Percentiles rank a stretch among this genome's conserved stretches.
phyloP scores from a whole-genome alignment of 2,113 vertebrate species.

The Scomber colias region DNA sequence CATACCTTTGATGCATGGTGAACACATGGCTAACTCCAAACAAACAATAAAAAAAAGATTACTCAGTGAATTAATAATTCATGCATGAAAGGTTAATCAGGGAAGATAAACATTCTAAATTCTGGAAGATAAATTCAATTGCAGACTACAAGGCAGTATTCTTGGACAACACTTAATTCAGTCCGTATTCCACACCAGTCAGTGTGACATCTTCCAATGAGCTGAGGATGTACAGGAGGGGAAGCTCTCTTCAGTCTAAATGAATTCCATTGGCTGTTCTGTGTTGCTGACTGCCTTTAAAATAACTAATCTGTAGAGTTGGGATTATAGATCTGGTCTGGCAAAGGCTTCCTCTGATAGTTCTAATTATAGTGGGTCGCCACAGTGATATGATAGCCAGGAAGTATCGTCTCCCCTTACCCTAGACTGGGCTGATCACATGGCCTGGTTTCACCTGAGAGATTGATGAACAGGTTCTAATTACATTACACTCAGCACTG shows the following conservation, averaged over 20 bases:
- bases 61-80: no score
- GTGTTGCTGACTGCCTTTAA: slow-evolving; percentile 33
- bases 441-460: slow-evolving; percentile 61
- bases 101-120: no score
- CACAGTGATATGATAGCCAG: slow-evolving; percentile 68
- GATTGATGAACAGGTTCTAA: slow-evolving; percentile 54
- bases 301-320: slow-evolving; percentile 53
- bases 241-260: neutral
- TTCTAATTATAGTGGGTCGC: slow-evolving; percentile 75
- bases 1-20: no score
- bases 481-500: slow-evolving; percentile 50
- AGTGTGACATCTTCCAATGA: no score
- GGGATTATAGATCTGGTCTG: slow-evolving; percentile 66
- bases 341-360: slow-evolving; percentile 59
- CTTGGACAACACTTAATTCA: no score
- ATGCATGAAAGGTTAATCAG: no score
- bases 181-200: no score
- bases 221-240: neutral
- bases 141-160: no score
- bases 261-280: neutral
- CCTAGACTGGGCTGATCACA: slow-evolving; percentile 40
- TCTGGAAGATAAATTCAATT: no score
- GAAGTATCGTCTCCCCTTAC: slow-evolving; percentile 71
- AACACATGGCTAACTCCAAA: no score
- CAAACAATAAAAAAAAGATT: no score